Evolutionary conservation across 2,888 invertebrate genomes (phyloP).

Genomic region (Spilosoma lubricipeda): DNA sequence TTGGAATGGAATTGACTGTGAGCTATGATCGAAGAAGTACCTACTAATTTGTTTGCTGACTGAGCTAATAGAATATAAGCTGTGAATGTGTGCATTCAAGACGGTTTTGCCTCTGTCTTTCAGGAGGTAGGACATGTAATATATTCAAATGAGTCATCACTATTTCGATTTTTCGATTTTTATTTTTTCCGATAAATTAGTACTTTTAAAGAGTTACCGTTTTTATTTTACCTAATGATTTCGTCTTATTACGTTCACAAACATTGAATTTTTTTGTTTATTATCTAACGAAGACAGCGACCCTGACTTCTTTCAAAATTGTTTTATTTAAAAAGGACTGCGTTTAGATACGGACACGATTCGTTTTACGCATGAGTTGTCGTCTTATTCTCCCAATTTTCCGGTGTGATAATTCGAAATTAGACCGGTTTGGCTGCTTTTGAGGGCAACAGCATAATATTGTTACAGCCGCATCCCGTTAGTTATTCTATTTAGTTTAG

Average conservation of each 20-base stretch:
- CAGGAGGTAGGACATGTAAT: too few relatives aligned
- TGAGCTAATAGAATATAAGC: too few relatives aligned
- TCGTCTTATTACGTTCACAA: background rate
- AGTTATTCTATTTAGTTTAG: constrained; percentile 45
- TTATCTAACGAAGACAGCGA: background rate
- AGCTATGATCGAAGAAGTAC: too few relatives aligned
- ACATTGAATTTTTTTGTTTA: background rate
- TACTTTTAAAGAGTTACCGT: too few relatives aligned
- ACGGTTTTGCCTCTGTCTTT: too few relatives aligned
- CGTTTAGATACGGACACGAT: constrained; percentile 41
- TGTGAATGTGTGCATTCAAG: too few relatives aligned
- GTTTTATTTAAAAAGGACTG: constrained; percentile 46
- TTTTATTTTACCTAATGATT: background rate
- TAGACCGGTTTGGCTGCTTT: constrained; percentile 47
- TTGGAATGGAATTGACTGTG: too few relatives aligned
- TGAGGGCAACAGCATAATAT: constrained; percentile 52
- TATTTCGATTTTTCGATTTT: too few relatives aligned
- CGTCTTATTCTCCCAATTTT: constrained; percentile 59
- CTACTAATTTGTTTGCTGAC: too few relatives aligned
- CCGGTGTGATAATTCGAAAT: constrained; percentile 59
- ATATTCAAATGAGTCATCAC: too few relatives aligned
- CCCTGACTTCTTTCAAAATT: constrained; percentile 23
- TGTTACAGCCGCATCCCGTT: constrained; percentile 51
- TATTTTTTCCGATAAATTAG: too few relatives aligned
- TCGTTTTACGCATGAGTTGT: constrained; percentile 53